A percentile compares a stretch with the other conserved stretches of the same genome.
phyloP scores from a whole-genome alignment of 2,888 invertebrate species.

The Nymphalis urticae region DNA sequence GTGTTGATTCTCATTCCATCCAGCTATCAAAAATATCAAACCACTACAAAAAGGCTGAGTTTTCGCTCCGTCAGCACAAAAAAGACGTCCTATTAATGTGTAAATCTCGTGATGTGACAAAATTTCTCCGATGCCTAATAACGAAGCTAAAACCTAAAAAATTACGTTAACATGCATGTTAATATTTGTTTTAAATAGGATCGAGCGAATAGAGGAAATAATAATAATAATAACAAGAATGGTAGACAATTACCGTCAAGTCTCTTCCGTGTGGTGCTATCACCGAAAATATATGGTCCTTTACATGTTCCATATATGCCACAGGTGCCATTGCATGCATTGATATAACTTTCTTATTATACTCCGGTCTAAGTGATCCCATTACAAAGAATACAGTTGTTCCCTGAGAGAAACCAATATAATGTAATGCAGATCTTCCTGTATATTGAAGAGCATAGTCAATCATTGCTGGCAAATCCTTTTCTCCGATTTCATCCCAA shows the following conservation, averaged over 20 bases:
- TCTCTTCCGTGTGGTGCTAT: conserved; percentile 62
- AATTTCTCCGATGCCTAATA: conserved; percentile 81
- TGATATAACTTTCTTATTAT: conserved; percentile 82
- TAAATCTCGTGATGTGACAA: conserved; percentile 79
- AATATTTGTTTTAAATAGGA: too few relatives aligned
- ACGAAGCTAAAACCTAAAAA: conserved; percentile 60
- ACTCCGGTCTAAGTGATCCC: conserved; percentile 61
- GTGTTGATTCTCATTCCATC: conserved; percentile 81
- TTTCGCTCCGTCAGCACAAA: conserved; percentile 75
- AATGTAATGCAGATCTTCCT: conserved; percentile 53
- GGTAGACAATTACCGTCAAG: not conserved
- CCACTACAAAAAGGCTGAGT: conserved; percentile 84
- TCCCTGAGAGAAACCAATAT: conserved; percentile 69
- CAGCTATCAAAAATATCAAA: conserved; percentile 84
- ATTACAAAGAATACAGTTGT: conserved; percentile 63
- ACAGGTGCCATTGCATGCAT: conserved; percentile 65
- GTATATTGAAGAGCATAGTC: conserved; percentile 59
- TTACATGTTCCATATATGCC: conserved; percentile 75
- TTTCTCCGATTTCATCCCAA: conserved; percentile 64
- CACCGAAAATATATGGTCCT: conserved; percentile 70
- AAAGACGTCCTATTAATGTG: conserved; percentile 64
- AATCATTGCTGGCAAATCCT: conserved; percentile 64
- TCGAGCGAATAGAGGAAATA: not conserved
- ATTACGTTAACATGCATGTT: not conserved
- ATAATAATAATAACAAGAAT: not conserved